These are phyloP conservation scores for Pissodes strobi DNA, from an alignment of 1,140 invertebrate genomes.

Conservation along the genomic window DNA sequence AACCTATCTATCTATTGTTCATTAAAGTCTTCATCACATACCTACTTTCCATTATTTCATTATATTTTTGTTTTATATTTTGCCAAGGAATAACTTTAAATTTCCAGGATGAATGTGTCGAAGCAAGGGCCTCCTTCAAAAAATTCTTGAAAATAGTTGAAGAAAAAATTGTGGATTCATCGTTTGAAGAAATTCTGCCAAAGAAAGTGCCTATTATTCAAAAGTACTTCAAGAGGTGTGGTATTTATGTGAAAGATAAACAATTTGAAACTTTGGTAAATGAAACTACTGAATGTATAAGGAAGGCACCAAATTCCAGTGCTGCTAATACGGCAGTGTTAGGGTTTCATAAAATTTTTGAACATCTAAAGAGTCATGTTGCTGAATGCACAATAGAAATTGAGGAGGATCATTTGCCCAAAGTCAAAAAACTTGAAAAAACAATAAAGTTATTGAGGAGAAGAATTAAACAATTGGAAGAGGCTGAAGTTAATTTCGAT, in stretches of 20 bases:
- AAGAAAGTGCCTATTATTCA: conserved; percentile 29
- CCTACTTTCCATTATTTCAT: no score
- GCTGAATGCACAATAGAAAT: conserved; percentile 32
- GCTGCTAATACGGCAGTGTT: conserved; percentile 30
- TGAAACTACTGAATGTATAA: conserved; percentile 20
- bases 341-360: conserved; percentile 41
- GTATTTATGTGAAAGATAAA: conserved; percentile 8
- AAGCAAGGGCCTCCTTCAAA: conserved; percentile 17
- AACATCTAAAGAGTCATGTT: conserved; percentile 27
- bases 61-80: no score
- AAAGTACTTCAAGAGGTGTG: conserved; percentile 34
- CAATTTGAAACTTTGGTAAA: background rate
- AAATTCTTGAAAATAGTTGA: conserved; percentile 26
- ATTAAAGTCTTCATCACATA: no score
- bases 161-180: conserved; percentile 15
- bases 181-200: conserved; percentile 19
- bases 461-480: conserved; percentile 58
- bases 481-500: conserved; percentile 57
- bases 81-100: no score
- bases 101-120: background rate
- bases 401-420: conserved; percentile 30
- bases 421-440: conserved; percentile 55
- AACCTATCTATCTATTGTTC: no score
- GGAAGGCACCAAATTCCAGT: conserved; percentile 26
- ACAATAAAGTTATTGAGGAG: conserved; percentile 56